These are phyloP conservation scores for Sapajus apella DNA, from an alignment of 2,113 vertebrate genomes.

Conservation along the genomic window DNA sequence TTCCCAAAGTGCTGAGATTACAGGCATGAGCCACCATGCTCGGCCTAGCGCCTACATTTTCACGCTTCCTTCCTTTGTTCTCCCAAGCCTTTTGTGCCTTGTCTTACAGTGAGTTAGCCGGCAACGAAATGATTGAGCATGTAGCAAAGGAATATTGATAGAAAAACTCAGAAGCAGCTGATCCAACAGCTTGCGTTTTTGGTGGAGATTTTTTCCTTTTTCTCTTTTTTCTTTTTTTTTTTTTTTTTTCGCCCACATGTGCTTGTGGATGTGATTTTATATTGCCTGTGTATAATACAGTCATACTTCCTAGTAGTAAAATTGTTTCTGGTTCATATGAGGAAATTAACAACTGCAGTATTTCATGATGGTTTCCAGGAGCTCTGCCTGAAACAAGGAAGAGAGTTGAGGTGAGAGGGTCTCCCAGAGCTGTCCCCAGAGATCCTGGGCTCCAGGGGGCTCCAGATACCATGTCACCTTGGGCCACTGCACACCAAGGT, in stretches of 20 bases:
- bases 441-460: not conserved
- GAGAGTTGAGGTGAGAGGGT: accelerated
- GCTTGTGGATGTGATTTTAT: not conserved
- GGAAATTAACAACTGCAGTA: not conserved
- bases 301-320: conserved; percentile 44
- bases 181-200: not conserved
- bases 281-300: not conserved
- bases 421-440: not conserved
- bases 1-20: too few relatives aligned
- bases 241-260: too few relatives aligned
- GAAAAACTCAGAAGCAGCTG: not conserved
- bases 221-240: not conserved
- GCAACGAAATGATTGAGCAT: accelerated
- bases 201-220: not conserved
- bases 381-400: not conserved
- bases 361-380: not conserved
- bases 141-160: not conserved
- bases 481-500: accelerated
- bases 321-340: conserved; percentile 26
- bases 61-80: accelerated
- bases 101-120: not conserved
- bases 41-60: not conserved
- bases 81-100: not conserved
- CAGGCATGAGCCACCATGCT: too few relatives aligned
- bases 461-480: accelerated